phyloP scores from a whole-genome alignment of 2,797 vertebrate genomes.

The Picus viridis region DNA sequence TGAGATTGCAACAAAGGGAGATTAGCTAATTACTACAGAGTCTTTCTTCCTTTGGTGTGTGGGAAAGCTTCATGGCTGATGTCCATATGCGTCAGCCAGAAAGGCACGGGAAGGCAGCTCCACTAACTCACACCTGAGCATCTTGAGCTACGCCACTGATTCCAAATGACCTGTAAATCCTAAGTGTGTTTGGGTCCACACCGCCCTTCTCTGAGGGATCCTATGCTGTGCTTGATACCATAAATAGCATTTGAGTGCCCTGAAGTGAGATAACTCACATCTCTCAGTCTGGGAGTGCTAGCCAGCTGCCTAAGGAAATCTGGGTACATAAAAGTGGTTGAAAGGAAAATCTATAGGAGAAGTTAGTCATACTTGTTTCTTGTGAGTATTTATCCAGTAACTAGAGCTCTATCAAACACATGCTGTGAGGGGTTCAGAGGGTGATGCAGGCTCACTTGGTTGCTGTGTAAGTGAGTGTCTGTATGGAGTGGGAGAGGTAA shows the following conservation, averaged over 20 bases:
- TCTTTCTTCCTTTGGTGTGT: slow-evolving; percentile 2
- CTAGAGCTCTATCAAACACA: not conserved
- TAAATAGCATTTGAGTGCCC: not conserved
- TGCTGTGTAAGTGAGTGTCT: not conserved
- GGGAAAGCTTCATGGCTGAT: slow-evolving; percentile 7
- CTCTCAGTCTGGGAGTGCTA: slow-evolving; percentile 6
- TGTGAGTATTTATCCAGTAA: slow-evolving; percentile 21
- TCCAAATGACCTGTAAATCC: not conserved
- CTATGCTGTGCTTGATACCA: not conserved
- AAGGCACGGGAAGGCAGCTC: not conserved
- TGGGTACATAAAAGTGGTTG: not conserved
- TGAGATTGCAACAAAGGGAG: slow-evolving; percentile 19
- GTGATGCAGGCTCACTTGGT: not conserved
- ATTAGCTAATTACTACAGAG: slow-evolving; percentile 50
- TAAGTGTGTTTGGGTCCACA: rapidly evolving
- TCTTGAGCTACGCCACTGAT: not conserved
- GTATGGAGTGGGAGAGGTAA: not conserved
- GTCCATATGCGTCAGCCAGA: not conserved
- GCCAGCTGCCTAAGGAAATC: slow-evolving; percentile 14
- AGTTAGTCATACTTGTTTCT: slow-evolving; percentile 19
- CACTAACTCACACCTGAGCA: not conserved
- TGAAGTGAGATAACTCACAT: not conserved
- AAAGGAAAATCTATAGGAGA: slow-evolving; percentile 6
- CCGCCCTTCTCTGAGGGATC: not conserved
- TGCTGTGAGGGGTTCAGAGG: not conserved